A percentile compares a stretch with the other conserved stretches of the same genome.
These are phyloP conservation scores for Pristionchus exspectatus DNA, from an alignment of 2,888 invertebrate genomes.

Conservation along the genomic window DNA sequence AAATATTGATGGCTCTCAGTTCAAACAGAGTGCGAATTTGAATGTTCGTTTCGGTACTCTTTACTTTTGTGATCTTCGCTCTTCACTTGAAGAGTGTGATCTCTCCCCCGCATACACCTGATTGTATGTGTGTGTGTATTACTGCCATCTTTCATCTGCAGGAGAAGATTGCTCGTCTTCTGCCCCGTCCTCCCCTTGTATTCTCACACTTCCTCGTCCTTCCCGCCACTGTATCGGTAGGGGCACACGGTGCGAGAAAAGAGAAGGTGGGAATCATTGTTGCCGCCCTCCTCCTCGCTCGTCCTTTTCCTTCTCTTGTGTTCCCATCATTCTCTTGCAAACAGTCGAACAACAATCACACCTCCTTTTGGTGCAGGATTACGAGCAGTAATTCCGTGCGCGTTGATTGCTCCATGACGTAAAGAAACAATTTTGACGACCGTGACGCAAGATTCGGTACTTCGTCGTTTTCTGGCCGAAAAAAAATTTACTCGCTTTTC, in stretches of 20 bases:
- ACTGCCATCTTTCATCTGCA: neutral
- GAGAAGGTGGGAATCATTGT: constrained; percentile 9
- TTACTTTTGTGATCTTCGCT: too few species aligned
- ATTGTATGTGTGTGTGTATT: neutral
- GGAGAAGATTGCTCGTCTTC: neutral
- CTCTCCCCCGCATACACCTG: neutral
- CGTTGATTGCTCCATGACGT: neutral
- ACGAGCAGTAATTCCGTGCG: neutral
- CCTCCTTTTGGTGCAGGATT: neutral
- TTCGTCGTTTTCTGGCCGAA: neutral
- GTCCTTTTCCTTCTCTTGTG: neutral
- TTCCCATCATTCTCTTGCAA: neutral
- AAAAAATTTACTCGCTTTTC: too few species aligned
- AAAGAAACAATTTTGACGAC: neutral
- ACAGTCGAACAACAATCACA: constrained; percentile 40
- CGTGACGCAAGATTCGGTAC: neutral
- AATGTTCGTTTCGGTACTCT: too few species aligned
- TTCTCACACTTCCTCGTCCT: neutral
- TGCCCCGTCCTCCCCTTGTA: neutral
- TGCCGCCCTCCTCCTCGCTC: neutral
- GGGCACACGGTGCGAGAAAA: neutral
- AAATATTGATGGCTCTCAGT: too few species aligned
- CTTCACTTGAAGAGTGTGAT: too few species aligned
- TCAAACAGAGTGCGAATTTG: too few species aligned
- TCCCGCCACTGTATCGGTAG: neutral